Conservation (phyloP, 2,797 vertebrate species). For the Tokudaia muenninki region DNA sequence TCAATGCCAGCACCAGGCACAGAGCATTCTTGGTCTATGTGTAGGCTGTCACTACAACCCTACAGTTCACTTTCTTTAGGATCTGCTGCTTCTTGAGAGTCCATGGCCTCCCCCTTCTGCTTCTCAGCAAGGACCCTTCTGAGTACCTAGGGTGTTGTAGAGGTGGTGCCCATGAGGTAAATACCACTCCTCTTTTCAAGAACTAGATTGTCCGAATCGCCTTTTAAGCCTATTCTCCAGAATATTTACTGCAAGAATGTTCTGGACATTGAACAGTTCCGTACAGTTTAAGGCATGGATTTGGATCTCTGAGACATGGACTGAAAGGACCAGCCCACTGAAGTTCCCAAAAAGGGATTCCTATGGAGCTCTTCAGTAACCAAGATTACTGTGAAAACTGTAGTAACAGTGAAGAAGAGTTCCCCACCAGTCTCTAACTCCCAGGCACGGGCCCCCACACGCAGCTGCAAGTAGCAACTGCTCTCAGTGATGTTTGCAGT, state of each 20-base stretch:
- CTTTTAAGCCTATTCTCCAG: constrained; percentile 88
- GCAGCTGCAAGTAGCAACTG: constrained; percentile 81
- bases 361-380: constrained; percentile 96
- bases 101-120: constrained; percentile 98
- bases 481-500: constrained; percentile 92
- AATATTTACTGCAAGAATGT: constrained; percentile 99
- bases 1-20: constrained; percentile 97
- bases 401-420: constrained; percentile 97
- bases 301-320: constrained; percentile 97
- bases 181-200: no score
- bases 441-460: constrained; percentile 62
- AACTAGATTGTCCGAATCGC: no score
- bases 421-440: constrained; percentile 87
- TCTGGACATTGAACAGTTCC: constrained; percentile 99
- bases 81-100: constrained; percentile 98
- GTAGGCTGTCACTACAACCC: constrained; percentile 98
- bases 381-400: constrained; percentile 99
- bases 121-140: constrained; percentile 87
- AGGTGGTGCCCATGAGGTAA: no score
- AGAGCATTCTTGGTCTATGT: constrained; percentile 98
- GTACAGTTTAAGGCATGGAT: constrained; percentile 97
- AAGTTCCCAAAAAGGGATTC: constrained; percentile 95
- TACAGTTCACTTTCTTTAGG: constrained; percentile 99
- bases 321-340: constrained; percentile 96
- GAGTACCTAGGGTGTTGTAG: no score